Evolutionary conservation across 1,140 invertebrate species (phyloP).

Genomic region (Linepithema humile): DNA sequence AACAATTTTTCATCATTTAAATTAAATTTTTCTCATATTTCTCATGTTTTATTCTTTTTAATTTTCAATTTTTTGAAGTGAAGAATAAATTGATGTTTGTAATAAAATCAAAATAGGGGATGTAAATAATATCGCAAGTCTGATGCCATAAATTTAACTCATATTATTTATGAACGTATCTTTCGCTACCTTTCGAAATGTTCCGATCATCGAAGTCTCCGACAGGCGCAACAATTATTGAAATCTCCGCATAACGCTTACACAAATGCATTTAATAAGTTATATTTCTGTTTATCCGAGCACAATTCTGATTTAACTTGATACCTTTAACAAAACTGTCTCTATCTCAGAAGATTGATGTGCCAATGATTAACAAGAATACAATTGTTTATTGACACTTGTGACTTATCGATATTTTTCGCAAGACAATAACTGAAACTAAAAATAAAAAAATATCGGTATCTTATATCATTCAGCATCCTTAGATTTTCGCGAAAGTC

Average conservation of each 20-base stretch:
- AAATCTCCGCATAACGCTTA: neutral
- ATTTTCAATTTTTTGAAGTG: no score
- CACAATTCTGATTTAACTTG: neutral
- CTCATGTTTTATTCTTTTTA: neutral
- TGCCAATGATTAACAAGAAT: neutral
- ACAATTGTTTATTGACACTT: neutral
- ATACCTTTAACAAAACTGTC: neutral
- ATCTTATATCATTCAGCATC: neutral
- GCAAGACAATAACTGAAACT: neutral
- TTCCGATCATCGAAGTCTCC: constrained; percentile 23
- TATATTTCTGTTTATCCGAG: neutral
- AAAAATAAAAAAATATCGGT: neutral
- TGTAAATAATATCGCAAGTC: no score
- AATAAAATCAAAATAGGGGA: no score
- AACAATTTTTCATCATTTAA: neutral
- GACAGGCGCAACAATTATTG: neutral
- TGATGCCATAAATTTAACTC: neutral
- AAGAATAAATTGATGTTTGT: no score
- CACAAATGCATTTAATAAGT: neutral
- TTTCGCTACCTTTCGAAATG: neutral
- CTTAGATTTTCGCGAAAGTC: neutral
- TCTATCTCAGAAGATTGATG: neutral
- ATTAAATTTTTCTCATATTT: neutral
- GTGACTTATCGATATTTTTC: neutral
- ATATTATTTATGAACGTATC: neutral